Evolutionary conservation across 1,140 invertebrate genomes (phyloP).

Genomic region (Epicauta chinensis): DNA sequence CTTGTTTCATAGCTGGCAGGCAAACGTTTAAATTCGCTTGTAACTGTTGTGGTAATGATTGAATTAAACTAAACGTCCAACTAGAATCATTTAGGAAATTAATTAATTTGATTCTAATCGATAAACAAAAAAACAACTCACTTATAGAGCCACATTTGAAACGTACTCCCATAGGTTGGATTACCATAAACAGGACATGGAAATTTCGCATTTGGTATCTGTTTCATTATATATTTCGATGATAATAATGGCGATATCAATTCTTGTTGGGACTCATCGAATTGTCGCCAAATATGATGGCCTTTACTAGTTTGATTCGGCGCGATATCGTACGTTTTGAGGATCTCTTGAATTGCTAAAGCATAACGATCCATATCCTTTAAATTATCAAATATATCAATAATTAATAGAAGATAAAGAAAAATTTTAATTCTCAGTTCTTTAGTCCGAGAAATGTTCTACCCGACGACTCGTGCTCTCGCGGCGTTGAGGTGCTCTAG

Average conservation of each 20-base stretch:
- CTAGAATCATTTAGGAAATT: slow-evolving; percentile 35
- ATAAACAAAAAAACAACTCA: slow-evolving; percentile 40
- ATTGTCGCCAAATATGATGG: slow-evolving; percentile 59
- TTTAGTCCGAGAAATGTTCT: too few species aligned
- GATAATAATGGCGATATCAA: slow-evolving; percentile 64
- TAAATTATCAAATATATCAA: too few species aligned
- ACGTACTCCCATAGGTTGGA: slow-evolving; percentile 55
- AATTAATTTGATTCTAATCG: not conserved
- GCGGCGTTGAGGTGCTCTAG: too few species aligned
- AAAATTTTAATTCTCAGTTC: too few species aligned
- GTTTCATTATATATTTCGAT: slow-evolving; percentile 52
- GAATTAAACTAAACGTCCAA: slow-evolving; percentile 56
- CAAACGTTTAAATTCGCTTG: slow-evolving; percentile 56
- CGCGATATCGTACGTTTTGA: slow-evolving; percentile 62
- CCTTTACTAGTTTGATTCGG: slow-evolving; percentile 48
- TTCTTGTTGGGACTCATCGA: slow-evolving; percentile 59
- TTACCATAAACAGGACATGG: slow-evolving; percentile 52
- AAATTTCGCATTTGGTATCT: slow-evolving; percentile 38
- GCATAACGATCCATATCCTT: slow-evolving; percentile 62
- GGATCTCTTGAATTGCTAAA: slow-evolving; percentile 69
- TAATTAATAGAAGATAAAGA: too few species aligned
- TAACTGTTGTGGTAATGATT: slow-evolving; percentile 48
- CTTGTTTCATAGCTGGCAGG: slow-evolving; percentile 61
- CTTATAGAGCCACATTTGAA: slow-evolving; percentile 67
- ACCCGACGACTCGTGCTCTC: too few species aligned